Conservation (phyloP, 2,888 invertebrate genomes). For the Tethea ocularis region DNA sequence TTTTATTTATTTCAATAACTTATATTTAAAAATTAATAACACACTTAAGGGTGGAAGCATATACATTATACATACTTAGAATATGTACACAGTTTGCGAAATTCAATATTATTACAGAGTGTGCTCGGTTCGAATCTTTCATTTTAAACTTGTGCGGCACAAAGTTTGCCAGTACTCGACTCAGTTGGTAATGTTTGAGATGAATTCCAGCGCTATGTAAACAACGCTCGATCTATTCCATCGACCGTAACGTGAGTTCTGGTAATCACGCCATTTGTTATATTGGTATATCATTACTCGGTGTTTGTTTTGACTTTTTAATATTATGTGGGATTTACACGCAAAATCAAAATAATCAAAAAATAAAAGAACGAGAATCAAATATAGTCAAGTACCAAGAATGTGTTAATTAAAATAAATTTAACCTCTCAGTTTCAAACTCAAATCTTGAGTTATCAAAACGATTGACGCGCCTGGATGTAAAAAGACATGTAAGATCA, state of each 20-base stretch:
- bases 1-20: too few relatives aligned
- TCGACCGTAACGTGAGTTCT: slow-evolving; percentile 16
- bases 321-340: background rate
- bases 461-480: too few relatives aligned
- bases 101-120: slow-evolving; percentile 49
- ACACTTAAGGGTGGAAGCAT: background rate
- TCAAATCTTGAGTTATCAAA: too few relatives aligned
- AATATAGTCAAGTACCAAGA: too few relatives aligned
- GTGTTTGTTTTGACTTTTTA: slow-evolving; percentile 9
- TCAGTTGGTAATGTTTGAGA: slow-evolving; percentile 19
- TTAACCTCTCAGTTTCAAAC: too few relatives aligned
- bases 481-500: too few relatives aligned
- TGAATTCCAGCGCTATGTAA: slow-evolving; percentile 36
- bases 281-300: slow-evolving; percentile 12
- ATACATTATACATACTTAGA: too few relatives aligned
- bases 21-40: slow-evolving; percentile 2
- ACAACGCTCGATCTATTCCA: slow-evolving; percentile 46
- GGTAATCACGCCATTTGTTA: slow-evolving; percentile 7
- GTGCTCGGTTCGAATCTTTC: slow-evolving; percentile 59
- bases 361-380: too few relatives aligned
- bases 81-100: slow-evolving; percentile 19
- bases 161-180: slow-evolving; percentile 36
- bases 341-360: too few relatives aligned
- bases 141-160: slow-evolving; percentile 64
- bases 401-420: too few relatives aligned